Percentiles rank a stretch among this genome's conserved stretches.
These are phyloP conservation scores for Unio delphinus DNA, from an alignment of 2,888 invertebrate genomes.

Conservation along the genomic window DNA sequence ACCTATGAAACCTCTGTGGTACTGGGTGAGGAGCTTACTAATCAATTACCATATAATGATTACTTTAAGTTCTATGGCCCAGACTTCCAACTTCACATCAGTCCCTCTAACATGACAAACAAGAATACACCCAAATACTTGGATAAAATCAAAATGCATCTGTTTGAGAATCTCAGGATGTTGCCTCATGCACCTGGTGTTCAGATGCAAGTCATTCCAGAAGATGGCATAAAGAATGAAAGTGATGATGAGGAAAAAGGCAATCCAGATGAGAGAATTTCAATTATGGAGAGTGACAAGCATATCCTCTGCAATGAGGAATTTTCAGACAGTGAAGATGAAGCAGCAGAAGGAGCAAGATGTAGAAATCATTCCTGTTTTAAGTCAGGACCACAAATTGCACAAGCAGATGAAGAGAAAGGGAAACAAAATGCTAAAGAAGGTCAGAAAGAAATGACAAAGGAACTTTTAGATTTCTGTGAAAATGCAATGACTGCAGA, in stretches of 20 bases:
- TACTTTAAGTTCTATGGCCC: constrained; percentile 83
- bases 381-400: constrained; percentile 61
- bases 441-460: too few species aligned
- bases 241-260: constrained; percentile 87
- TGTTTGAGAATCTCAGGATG: constrained; percentile 98
- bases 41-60: constrained; percentile 71
- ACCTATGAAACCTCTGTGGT: constrained; percentile 99
- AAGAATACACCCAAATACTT: constrained; percentile 98
- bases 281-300: constrained; percentile 70
- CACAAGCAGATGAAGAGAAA: constrained; percentile 52
- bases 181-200: constrained; percentile 98
- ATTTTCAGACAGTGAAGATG: constrained; percentile 86
- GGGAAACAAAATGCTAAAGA: constrained; percentile 39
- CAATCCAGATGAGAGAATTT: constrained; percentile 88
- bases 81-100: constrained; percentile 98
- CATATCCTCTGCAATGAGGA: constrained; percentile 85
- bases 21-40: constrained; percentile 94
- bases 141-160: constrained; percentile 92
- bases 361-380: constrained; percentile 56
- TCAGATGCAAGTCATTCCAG: constrained; percentile 79
- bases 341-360: constrained; percentile 75
- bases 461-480: background rate
- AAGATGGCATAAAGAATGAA: constrained; percentile 69
- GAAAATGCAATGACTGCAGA: background rate
- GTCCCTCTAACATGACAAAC: constrained; percentile 99